Conservation (phyloP, 2,113 vertebrate genomes). For the Vimba vimba region DNA sequence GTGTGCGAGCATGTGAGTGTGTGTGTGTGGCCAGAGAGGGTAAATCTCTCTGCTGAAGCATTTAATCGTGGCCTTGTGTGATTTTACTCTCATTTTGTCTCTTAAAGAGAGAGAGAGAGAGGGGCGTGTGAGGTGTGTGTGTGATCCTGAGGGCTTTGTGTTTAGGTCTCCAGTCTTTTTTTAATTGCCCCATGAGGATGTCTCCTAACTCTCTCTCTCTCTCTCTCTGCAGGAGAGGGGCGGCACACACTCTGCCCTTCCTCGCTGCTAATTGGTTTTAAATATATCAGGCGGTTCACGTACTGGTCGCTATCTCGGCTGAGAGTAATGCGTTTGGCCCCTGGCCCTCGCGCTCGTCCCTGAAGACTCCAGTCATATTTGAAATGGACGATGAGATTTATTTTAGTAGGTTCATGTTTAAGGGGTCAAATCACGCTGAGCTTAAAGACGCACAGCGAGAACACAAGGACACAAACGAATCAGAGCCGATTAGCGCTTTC, state of each 20-base stretch:
- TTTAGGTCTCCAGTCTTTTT: constrained; percentile 23
- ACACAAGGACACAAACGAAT: constrained; percentile 63
- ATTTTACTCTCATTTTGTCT: not conserved
- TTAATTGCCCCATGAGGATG: constrained; percentile 28
- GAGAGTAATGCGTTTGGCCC: constrained; percentile 74
- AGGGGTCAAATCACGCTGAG: constrained; percentile 68
- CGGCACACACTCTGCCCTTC: constrained; percentile 53
- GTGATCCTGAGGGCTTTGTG: constrained; percentile 13
- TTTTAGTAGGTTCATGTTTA: constrained; percentile 67
- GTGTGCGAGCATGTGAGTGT: not conserved
- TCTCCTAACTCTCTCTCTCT: constrained; percentile 34
- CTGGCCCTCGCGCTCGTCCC: constrained; percentile 64
- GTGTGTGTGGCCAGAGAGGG: not conserved
- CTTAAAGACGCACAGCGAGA: constrained; percentile 22
- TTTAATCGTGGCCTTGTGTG: constrained; percentile 6
- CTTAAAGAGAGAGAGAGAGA: not conserved
- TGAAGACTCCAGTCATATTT: constrained; percentile 74
- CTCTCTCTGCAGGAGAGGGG: constrained; percentile 33
- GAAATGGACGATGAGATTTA: constrained; percentile 65
- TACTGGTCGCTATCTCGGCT: constrained; percentile 70
- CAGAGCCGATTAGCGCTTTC: not conserved
- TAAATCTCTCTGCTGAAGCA: constrained; percentile 11
- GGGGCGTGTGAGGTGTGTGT: not conserved
- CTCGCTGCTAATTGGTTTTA: constrained; percentile 72
- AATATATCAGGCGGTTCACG: constrained; percentile 75